Evolutionary conservation across 2,797 vertebrate species (phyloP).

Genomic region (Alosa sapidissima): DNA sequence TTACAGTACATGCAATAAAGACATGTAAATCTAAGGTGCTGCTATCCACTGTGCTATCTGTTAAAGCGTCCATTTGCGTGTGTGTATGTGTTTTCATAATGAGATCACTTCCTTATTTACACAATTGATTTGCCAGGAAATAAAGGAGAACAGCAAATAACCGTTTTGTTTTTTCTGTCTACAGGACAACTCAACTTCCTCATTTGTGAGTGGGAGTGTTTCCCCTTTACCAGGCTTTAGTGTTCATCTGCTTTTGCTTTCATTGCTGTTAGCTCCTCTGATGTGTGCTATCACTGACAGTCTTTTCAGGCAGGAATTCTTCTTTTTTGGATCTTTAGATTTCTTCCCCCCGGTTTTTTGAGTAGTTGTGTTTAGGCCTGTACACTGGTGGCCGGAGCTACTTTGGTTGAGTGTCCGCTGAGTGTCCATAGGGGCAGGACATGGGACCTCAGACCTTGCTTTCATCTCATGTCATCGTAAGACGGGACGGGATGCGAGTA

Average conservation of each 20-base stretch:
- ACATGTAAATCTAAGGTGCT: conserved; percentile 56
- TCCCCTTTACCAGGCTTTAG: background rate
- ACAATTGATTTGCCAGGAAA: background rate
- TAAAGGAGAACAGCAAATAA: background rate
- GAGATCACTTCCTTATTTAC: background rate
- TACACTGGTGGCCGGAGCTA: background rate
- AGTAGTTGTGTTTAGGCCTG: too few species aligned
- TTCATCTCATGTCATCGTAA: background rate
- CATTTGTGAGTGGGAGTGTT: background rate
- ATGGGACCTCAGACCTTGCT: background rate
- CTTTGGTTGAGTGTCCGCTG: background rate
- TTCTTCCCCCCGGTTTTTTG: background rate
- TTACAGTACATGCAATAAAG: conserved; percentile 89
- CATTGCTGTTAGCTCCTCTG: background rate
- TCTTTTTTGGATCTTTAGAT: background rate
- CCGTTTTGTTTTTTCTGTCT: background rate
- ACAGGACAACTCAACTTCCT: background rate
- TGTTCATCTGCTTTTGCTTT: background rate
- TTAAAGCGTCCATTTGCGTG: background rate
- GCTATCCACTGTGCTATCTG: background rate
- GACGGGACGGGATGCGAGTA: background rate
- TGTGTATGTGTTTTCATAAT: background rate
- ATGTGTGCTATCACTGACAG: background rate
- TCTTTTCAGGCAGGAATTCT: background rate
- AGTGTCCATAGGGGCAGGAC: background rate